Evolutionary conservation across 2,113 vertebrate genomes (phyloP), one percentile per base, ranked within the genome.

Genomic region (Galeopterus variegatus): DNA sequence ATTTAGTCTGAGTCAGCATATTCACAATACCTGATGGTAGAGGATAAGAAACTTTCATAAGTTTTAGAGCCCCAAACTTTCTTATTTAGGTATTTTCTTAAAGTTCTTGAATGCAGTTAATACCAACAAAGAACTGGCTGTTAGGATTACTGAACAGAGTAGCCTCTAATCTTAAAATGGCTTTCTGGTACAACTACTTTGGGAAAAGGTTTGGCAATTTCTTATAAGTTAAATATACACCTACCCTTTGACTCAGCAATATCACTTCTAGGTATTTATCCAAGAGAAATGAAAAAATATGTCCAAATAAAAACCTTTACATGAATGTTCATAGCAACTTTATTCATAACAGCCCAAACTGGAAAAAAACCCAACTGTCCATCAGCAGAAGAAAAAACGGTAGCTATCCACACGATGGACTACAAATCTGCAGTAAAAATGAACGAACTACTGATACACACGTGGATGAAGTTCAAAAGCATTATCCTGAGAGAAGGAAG

Each of bases 61-160:
- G 26, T 88, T 26, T 95, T 79, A 41, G 73, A 58, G 12, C 75
- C 50, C 67, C 36, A 50, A 90, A 69, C 89, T 93, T 87, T 95
- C 26, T 80, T 84, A 69, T 60, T 79, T 86, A 52, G 8, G 24
- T 95, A 73, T 90, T 92, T 93, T 95, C 88, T 84, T 85, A 62
- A 92, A 89, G 23, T 81, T 41, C 31, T 64, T 86, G 8, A 1
- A 45, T 87, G 41, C 17, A 65, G 13, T 72, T 81, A 84, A 64
- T 13, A 62, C 9, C 72, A 76, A 91, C 45, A 52, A 60, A 91
- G 52, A 82, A 72, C 26, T 45, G 48, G 4, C 48, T 90, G 24
- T n/a, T 52, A 75, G 33, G 15, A 60, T 67, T 67, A 45, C 21
- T 88, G 45, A 79, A 67, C 17, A 60, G 65, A 67, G 86, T 14